Evolutionary conservation across 1,140 invertebrate species (phyloP).

Genomic region (Halesus radiatus): DNA sequence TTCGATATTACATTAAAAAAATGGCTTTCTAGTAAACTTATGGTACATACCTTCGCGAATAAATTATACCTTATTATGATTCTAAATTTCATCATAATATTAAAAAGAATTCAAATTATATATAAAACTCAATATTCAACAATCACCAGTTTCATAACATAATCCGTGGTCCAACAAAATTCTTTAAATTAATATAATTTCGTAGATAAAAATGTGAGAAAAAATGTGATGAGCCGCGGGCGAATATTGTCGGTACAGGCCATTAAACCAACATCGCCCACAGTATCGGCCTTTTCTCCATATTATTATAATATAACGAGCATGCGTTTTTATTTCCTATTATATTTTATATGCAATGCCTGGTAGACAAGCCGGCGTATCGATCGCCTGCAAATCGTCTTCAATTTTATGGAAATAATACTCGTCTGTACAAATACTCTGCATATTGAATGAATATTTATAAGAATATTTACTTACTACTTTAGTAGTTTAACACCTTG

Average conservation of each 20-base stretch:
- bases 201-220: conserved; percentile 36
- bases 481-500: no score
- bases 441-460: background rate
- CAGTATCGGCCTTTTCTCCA: conserved; percentile 50
- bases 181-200: conserved; percentile 34
- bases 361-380: background rate
- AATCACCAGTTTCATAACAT: conserved; percentile 19
- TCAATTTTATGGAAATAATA: background rate
- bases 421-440: background rate
- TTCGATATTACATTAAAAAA: no score
- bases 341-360: background rate
- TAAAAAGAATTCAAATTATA: background rate
- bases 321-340: conserved; percentile 40
- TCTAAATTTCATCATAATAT: background rate
- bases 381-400: background rate
- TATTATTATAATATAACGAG: conserved; percentile 56
- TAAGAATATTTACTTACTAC: background rate
- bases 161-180: conserved; percentile 10
- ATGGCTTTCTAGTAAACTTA: no score
- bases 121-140: conserved; percentile 9
- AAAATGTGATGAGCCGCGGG: conserved; percentile 28
- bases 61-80: no score
- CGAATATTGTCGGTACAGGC: conserved; percentile 42
- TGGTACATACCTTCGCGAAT: no score
- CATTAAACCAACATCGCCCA: conserved; percentile 56